A percentile compares a stretch with the other conserved stretches of the same genome.
Conservation (phyloP, 2,888 invertebrate genomes). For the Leptopterna dolabrata region DNA sequence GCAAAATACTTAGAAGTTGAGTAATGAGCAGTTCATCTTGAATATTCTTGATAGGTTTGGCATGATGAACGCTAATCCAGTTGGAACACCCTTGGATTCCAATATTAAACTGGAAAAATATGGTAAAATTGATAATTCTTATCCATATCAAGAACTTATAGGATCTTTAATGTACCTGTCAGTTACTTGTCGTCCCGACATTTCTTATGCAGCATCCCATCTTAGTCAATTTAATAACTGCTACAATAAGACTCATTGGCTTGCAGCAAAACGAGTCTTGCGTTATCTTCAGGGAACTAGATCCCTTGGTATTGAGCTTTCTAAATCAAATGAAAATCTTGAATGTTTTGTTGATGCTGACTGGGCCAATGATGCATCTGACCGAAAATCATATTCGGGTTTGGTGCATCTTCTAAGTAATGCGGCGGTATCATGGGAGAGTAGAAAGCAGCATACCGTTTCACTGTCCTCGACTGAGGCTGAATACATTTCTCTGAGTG, state of each 20-base stretch:
- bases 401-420: not conserved
- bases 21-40: not conserved
- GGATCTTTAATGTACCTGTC: constrained; percentile 11
- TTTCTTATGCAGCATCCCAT: not conserved
- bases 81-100: not conserved
- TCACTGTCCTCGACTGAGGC: constrained; percentile 31
- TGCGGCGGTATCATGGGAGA: not conserved
- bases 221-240: constrained; percentile 4
- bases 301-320: not conserved
- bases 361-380: not conserved
- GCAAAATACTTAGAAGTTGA: no score
- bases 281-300: not conserved
- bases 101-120: not conserved
- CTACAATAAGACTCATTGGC: not conserved
- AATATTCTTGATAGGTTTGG: not conserved
- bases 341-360: not conserved
- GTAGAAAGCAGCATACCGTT: not conserved
- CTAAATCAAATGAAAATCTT: not conserved
- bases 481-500: constrained; percentile 19
- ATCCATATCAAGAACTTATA: constrained; percentile 1
- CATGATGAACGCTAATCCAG: not conserved
- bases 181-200: not conserved
- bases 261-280: not conserved
- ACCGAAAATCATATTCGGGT: constrained; percentile 12
- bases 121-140: not conserved